phyloP scores from a whole-genome alignment of 1,140 invertebrate genomes.

The Orius insidiosus region DNA sequence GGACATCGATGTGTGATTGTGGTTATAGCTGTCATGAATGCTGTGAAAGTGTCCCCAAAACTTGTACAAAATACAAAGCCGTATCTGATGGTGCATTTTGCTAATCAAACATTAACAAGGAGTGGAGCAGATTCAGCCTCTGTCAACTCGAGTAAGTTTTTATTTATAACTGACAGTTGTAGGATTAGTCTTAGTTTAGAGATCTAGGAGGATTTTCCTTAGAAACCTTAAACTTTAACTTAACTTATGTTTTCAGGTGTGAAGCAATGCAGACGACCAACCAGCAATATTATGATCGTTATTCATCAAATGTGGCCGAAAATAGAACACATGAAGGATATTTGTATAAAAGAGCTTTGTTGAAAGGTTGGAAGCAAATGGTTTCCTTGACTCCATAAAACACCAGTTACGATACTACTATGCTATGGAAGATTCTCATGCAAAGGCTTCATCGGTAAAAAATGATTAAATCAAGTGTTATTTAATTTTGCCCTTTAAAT shows the following conservation, averaged over 20 bases:
- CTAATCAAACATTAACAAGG: constrained; percentile 41
- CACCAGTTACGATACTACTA: constrained; percentile 95
- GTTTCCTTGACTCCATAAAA: constrained; percentile 96
- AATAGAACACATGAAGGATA: constrained; percentile 90
- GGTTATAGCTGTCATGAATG: constrained; percentile 95
- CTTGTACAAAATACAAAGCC: constrained; percentile 77
- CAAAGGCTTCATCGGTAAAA: constrained; percentile 78
- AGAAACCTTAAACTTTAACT: too few species aligned
- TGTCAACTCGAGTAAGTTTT: constrained; percentile 41
- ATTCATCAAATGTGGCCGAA: constrained; percentile 75
- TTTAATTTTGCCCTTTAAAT: constrained; percentile 11
- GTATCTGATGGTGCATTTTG: constrained; percentile 39
- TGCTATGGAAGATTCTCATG: constrained; percentile 87
- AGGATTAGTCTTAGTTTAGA: too few species aligned
- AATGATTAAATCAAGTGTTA: not conserved
- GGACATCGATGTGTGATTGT: constrained; percentile 82
- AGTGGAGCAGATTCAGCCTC: constrained; percentile 42
- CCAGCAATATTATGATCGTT: constrained; percentile 79
- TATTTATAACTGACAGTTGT: too few species aligned
- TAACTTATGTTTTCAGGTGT: too few species aligned
- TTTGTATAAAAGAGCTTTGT: constrained; percentile 78
- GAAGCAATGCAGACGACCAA: constrained; percentile 58
- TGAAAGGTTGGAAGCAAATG: constrained; percentile 97
- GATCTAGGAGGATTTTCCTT: too few species aligned
- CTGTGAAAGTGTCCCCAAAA: constrained; percentile 69